Conservation (phyloP, 2,113 vertebrate species). For the Riparia riparia region DNA sequence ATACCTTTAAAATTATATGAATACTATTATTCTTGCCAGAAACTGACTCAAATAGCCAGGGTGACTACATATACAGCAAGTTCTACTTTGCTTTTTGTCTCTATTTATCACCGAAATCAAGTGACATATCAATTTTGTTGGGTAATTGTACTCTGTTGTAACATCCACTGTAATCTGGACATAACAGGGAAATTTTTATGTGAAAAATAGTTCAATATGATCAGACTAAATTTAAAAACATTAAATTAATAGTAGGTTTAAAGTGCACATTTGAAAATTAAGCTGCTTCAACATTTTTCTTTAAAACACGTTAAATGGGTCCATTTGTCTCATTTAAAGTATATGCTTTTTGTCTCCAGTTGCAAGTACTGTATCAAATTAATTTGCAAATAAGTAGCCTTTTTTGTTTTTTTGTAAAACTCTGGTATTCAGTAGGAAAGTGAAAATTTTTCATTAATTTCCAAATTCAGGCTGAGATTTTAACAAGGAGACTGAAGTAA, state of each 20-base stretch:
- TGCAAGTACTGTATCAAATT: background rate
- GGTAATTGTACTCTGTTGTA: background rate
- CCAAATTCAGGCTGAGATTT: background rate
- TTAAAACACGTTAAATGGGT: background rate
- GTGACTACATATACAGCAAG: background rate
- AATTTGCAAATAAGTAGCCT: background rate
- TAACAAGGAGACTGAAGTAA: background rate
- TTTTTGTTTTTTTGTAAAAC: background rate
- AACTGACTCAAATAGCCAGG: rapidly evolving
- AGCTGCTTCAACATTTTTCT: background rate
- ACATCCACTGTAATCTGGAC: background rate
- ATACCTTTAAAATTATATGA: background rate
- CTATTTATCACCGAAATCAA: background rate
- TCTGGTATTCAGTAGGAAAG: background rate
- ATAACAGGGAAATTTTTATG: background rate
- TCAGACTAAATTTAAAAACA: background rate
- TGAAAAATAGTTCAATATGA: background rate
- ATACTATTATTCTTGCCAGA: background rate
- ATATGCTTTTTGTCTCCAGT: background rate
- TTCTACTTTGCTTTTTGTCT: background rate
- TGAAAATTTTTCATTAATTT: background rate
- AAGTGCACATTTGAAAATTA: background rate
- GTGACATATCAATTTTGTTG: background rate
- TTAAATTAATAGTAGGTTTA: background rate
- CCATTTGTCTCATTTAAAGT: background rate